These are phyloP conservation scores for Hirtodrosophila alboralis DNA, from an alignment of 2,888 invertebrate genomes.

Conservation along the genomic window DNA sequence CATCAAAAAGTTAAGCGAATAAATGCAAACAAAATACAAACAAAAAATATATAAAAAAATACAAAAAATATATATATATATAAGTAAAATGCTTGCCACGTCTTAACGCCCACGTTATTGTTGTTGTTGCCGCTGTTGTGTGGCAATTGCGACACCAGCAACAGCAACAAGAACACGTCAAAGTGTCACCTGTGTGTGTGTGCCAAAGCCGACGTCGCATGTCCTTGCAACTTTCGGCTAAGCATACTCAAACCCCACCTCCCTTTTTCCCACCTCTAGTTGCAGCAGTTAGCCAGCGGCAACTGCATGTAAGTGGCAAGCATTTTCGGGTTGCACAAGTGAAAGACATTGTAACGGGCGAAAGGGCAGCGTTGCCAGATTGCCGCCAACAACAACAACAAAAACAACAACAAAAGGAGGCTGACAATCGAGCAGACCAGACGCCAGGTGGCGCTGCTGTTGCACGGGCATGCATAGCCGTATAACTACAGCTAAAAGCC, in stretches of 20 bases:
- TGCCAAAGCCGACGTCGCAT: conserved; percentile 36
- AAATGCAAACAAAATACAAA: conserved; percentile 25
- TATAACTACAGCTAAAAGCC: conserved; percentile 12
- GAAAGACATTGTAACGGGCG: conserved; percentile 43
- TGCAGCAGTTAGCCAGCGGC: conserved; percentile 28
- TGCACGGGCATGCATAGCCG: conserved; percentile 29
- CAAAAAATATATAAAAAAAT: too few relatives aligned
- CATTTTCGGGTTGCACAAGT: conserved; percentile 37
- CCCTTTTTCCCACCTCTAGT: conserved; percentile 13
- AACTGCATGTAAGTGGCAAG: conserved; percentile 64
- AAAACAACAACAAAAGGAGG: conserved; percentile 4
- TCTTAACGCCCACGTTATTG: conserved; percentile 37
- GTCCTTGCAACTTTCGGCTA: conserved; percentile 64
- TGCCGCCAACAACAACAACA: conserved; percentile 35
- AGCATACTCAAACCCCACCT: conserved; percentile 18
- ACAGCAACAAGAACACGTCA: conserved; percentile 39
- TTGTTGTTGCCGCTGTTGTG: conserved; percentile 19
- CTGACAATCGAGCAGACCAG: conserved; percentile 11
- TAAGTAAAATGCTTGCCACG: conserved; percentile 36
- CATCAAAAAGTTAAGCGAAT: conserved; percentile 53
- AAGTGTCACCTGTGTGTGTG: conserved; percentile 44
- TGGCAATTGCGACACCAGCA: conserved; percentile 27
- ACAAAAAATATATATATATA: too few relatives aligned
- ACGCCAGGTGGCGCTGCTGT: conserved; percentile 40
- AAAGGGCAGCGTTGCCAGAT: conserved; percentile 57